A percentile compares a stretch with the other conserved stretches of the same genome.
These are phyloP conservation scores for Tetragonisca angustula DNA, from an alignment of 2,888 invertebrate species.

Conservation along the genomic window DNA sequence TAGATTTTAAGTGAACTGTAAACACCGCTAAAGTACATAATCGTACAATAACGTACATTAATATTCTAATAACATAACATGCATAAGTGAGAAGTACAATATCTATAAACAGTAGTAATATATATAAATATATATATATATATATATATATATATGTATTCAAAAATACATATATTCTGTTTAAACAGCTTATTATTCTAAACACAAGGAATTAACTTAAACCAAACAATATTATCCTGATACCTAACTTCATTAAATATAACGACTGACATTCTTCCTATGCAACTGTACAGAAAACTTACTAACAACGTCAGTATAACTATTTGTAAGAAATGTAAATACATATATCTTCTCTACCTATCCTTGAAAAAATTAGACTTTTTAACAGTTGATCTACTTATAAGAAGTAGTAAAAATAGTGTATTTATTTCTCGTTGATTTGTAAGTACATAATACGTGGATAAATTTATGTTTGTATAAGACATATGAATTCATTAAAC, in stretches of 20 bases:
- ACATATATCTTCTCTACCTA: conserved; percentile 9
- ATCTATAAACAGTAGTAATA: conserved; percentile 30
- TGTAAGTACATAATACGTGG: not conserved
- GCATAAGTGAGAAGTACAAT: conserved; percentile 32
- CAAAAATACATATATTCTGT: conserved; percentile 22
- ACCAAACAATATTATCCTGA: conserved; percentile 25
- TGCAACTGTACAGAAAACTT: conserved; percentile 5
- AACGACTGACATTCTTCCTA: conserved; percentile 20
- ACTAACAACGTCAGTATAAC: not conserved
- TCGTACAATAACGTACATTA: conserved; percentile 31
- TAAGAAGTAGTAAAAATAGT: conserved; percentile 21
- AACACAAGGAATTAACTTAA: conserved; percentile 37
- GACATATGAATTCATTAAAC: conserved; percentile 1
- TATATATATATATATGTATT: not conserved
- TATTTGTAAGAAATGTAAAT: conserved; percentile 8
- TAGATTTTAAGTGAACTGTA: conserved; percentile 20
- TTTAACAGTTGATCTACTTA: conserved; percentile 1
- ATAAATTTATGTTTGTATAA: conserved; percentile 4
- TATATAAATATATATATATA: not conserved
- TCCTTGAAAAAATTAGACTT: conserved; percentile 12
- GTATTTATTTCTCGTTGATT: conserved; percentile 2
- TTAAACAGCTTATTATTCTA: conserved; percentile 25
- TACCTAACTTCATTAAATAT: conserved; percentile 20
- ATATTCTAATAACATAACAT: conserved; percentile 40
- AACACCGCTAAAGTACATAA: conserved; percentile 26